A percentile compares a stretch with the other conserved stretches of the same genome.
Conservation (phyloP, 2,113 vertebrate species). For the Nettapus auritus region DNA sequence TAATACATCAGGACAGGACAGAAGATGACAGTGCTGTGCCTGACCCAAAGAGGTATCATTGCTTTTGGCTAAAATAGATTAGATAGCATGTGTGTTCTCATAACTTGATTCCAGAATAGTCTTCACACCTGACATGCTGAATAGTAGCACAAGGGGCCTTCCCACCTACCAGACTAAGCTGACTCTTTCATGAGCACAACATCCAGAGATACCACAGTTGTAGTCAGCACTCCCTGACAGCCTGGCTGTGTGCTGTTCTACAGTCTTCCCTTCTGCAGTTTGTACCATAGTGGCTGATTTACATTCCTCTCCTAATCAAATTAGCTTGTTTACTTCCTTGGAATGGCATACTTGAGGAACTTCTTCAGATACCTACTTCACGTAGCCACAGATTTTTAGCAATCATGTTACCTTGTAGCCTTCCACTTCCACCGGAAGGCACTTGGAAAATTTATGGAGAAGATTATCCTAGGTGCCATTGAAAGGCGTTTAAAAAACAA, state of each 20-base stretch:
- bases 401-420: background rate
- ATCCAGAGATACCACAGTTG: background rate
- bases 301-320: background rate
- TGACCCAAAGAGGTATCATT: background rate
- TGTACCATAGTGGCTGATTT: background rate
- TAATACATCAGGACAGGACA: background rate
- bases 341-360: background rate
- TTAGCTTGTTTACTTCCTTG: background rate
- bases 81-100: background rate
- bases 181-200: background rate
- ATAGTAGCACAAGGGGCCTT: background rate
- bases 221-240: background rate
- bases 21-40: background rate
- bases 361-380: background rate
- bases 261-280: background rate
- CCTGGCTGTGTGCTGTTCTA: background rate
- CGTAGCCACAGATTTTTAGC: background rate
- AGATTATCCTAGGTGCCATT: too few relatives aligned
- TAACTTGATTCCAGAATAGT: background rate
- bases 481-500: too few relatives aligned
- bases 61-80: background rate
- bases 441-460: background rate
- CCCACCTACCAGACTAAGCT: background rate
- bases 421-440: background rate
- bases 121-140: background rate